These are phyloP conservation scores for Stegostoma tigrinum DNA, from an alignment of 2,113 vertebrate species.

Conservation along the genomic window DNA sequence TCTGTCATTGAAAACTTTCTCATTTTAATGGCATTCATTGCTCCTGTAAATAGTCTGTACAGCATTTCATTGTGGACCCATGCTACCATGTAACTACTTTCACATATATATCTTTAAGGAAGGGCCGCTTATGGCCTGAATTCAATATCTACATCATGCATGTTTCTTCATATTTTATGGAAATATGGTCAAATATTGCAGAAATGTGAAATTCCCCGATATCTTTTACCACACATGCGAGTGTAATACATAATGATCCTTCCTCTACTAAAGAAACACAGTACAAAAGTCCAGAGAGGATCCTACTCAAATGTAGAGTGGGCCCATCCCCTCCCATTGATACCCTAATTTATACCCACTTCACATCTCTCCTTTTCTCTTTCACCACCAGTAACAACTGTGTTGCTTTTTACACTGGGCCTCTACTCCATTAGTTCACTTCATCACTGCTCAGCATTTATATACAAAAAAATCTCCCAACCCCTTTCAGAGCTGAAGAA, in stretches of 20 bases:
- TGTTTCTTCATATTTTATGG: not conserved
- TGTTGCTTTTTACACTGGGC: too few relatives aligned
- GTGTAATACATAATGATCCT: not conserved
- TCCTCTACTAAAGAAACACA: not conserved
- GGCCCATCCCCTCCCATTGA: too few relatives aligned
- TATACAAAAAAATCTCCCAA: too few relatives aligned
- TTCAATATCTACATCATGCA: not conserved
- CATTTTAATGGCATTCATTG: not conserved
- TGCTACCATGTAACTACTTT: not conserved
- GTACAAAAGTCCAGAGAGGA: not conserved
- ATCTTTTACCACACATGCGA: not conserved
- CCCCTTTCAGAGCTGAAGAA: too few relatives aligned
- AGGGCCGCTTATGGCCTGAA: not conserved
- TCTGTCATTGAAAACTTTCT: not conserved
- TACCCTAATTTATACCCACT: too few relatives aligned
- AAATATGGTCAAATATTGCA: not conserved
- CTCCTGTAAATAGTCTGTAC: not conserved
- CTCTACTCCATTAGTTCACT: too few relatives aligned
- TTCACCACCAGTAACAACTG: too few relatives aligned
- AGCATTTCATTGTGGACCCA: not conserved
- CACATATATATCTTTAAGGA: not conserved
- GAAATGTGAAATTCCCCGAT: not conserved
- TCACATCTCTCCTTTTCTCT: too few relatives aligned
- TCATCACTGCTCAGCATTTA: too few relatives aligned
- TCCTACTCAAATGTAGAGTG: too few relatives aligned